phyloP scores from a whole-genome alignment of 2,888 invertebrate species.

The Hypomecis atomaria region DNA sequence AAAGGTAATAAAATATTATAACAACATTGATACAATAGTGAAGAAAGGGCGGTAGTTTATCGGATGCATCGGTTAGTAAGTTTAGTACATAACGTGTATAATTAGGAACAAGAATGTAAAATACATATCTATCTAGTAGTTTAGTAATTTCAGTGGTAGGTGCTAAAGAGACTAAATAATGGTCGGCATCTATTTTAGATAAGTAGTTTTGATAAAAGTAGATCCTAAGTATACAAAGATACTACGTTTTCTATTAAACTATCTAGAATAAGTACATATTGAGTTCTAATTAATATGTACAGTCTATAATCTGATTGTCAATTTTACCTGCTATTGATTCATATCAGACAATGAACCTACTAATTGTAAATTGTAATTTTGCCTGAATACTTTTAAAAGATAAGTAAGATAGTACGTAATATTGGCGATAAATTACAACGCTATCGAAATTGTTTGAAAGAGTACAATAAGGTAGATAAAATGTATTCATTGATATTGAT shows the following conservation, averaged over 20 bases:
- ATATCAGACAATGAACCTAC: background rate
- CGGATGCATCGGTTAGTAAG: conserved; percentile 74
- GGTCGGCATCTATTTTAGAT: conserved; percentile 58
- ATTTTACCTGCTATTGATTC: conserved; percentile 3
- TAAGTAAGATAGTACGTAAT: background rate
- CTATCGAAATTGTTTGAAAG: conserved; percentile 15
- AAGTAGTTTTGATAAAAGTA: conserved; percentile 47
- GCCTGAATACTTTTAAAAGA: background rate
- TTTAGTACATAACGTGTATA: conserved; percentile 44
- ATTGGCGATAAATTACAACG: conserved; percentile 3
- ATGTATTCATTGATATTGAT: conserved; percentile 14
- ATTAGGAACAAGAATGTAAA: conserved; percentile 54
- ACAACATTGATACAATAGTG: conserved; percentile 85
- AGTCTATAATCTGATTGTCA: conserved; percentile 17
- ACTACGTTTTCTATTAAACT: conserved; percentile 43
- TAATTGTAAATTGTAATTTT: conserved; percentile 3
- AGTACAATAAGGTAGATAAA: conserved; percentile 13
- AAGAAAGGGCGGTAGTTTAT: conserved; percentile 82
- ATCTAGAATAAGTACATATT: conserved; percentile 23
- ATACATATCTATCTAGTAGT: conserved; percentile 50
- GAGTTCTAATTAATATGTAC: conserved; percentile 18
- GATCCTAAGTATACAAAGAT: conserved; percentile 45
- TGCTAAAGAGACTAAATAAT: conserved; percentile 68
- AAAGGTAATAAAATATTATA: conserved; percentile 55
- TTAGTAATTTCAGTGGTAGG: conserved; percentile 51